phyloP scores from a whole-genome alignment of 1,140 invertebrate genomes.

The Agrypnia vestita region DNA sequence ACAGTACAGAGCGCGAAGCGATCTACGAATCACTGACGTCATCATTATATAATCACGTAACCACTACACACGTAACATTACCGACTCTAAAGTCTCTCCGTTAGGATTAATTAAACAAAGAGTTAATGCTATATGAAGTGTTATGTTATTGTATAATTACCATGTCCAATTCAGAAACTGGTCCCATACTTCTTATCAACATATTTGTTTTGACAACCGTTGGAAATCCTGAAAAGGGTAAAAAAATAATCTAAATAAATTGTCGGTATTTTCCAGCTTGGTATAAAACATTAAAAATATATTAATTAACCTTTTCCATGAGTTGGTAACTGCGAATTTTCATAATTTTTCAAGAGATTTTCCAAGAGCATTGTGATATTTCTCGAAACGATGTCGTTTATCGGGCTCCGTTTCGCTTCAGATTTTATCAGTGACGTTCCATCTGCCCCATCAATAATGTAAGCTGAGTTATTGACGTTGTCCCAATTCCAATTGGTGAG shows the following conservation, averaged over 20 bases:
- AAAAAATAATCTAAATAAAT: neutral
- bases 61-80: too few relatives aligned
- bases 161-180: slow-evolving; percentile 96
- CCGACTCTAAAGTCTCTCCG: too few relatives aligned
- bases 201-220: slow-evolving; percentile 94
- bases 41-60: too few relatives aligned
- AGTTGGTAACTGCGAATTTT: slow-evolving; percentile 90
- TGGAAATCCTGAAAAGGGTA: slow-evolving; percentile 80
- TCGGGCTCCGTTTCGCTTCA: slow-evolving; percentile 68
- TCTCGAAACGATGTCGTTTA: slow-evolving; percentile 81
- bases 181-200: slow-evolving; percentile 94
- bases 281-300: neutral
- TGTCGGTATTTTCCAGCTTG: neutral
- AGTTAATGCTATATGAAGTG: too few relatives aligned
- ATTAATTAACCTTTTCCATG: slow-evolving; percentile 81
- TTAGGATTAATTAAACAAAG: too few relatives aligned
- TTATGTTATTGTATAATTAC: slow-evolving; percentile 72
- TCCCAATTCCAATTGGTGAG: slow-evolving; percentile 55
- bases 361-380: slow-evolving; percentile 90
- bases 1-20: too few relatives aligned
- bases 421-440: slow-evolving; percentile 14
- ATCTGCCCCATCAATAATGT: slow-evolving; percentile 38
- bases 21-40: too few relatives aligned
- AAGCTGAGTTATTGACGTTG: slow-evolving; percentile 47
- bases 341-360: slow-evolving; percentile 91